Percentiles rank a stretch among this genome's conserved stretches.
These are phyloP conservation scores for Gandaritis pyraliata DNA, from an alignment of 2,888 invertebrate species.

Conservation along the genomic window DNA sequence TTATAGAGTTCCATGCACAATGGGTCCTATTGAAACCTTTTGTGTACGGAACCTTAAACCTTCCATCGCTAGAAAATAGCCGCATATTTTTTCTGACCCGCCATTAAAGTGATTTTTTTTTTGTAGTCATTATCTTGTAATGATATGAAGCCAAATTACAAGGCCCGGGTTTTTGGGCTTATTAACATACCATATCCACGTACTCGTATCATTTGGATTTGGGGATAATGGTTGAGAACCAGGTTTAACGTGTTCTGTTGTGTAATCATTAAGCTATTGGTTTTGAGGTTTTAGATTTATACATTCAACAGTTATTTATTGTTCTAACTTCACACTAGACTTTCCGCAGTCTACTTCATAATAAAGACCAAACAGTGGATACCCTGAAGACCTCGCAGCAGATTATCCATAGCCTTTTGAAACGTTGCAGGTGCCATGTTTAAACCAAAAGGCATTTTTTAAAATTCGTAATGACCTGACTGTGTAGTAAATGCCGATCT, in stretches of 20 bases:
- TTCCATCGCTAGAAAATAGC: slow-evolving; percentile 60
- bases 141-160: slow-evolving; percentile 80
- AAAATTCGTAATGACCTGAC: no score
- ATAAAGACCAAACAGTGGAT: no score
- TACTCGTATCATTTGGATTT: slow-evolving; percentile 70
- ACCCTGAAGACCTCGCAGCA: no score
- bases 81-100: slow-evolving; percentile 54
- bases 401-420: no score
- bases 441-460: no score
- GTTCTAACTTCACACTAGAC: no score
- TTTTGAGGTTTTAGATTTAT: not conserved
- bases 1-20: no score
- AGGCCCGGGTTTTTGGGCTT: slow-evolving; percentile 64
- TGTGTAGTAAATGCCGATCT: no score
- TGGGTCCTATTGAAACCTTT: not conserved
- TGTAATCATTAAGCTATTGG: slow-evolving; percentile 10
- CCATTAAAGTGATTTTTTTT: slow-evolving; percentile 64
- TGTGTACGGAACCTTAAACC: slow-evolving; percentile 18
- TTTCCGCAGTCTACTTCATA: no score
- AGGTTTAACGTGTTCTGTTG: slow-evolving; percentile 16
- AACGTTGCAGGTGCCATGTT: no score
- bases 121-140: slow-evolving; percentile 74
- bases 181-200: slow-evolving; percentile 77
- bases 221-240: slow-evolving; percentile 52
- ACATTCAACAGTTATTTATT: not conserved